Percentiles rank a stretch among this genome's conserved stretches.
Conservation (phyloP, 2,888 invertebrate species). For the Laspeyria flexula region DNA sequence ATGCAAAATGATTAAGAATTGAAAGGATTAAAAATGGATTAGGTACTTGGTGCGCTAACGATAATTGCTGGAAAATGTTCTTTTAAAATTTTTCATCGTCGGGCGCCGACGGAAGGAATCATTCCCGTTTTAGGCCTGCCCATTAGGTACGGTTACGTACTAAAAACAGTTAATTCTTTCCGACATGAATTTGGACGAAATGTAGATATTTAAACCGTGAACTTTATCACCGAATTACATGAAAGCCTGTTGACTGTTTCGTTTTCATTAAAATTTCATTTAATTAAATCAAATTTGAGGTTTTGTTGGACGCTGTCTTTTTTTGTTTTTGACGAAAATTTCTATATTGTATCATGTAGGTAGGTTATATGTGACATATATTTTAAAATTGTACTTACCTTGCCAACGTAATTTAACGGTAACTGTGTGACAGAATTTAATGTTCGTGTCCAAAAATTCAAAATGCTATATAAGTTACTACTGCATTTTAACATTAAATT, state of each 20-base stretch:
- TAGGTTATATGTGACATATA: no score
- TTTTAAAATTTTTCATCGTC: slow-evolving; percentile 43
- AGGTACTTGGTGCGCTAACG: slow-evolving; percentile 50
- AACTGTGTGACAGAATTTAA: no score
- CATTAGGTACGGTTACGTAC: slow-evolving; percentile 45
- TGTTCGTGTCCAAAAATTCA: no score
- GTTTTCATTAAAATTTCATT: slow-evolving; percentile 14
- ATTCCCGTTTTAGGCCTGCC: slow-evolving; percentile 38
- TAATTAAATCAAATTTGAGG: no score
- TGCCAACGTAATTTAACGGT: no score
- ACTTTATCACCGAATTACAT: slow-evolving; percentile 43
- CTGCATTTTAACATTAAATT: not conserved
- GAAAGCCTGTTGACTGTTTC: slow-evolving; percentile 28
- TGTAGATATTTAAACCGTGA: slow-evolving; percentile 20
- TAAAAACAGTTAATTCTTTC: slow-evolving; percentile 46
- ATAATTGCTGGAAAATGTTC: slow-evolving; percentile 58
- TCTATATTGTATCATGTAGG: no score
- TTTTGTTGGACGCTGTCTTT: no score
- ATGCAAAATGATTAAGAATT: slow-evolving; percentile 49
- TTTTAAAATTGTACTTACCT: no score
- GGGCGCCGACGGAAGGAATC: slow-evolving; percentile 21
- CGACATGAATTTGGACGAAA: slow-evolving; percentile 35
- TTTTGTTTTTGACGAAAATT: no score
- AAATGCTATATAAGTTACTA: no score
- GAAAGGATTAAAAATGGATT: slow-evolving; percentile 55